A percentile compares a stretch with the other conserved stretches of the same genome.
These are phyloP conservation scores for Scolanthus callimorphus DNA, from an alignment of 92 coral and sea anemone species.

Conservation along the genomic window DNA sequence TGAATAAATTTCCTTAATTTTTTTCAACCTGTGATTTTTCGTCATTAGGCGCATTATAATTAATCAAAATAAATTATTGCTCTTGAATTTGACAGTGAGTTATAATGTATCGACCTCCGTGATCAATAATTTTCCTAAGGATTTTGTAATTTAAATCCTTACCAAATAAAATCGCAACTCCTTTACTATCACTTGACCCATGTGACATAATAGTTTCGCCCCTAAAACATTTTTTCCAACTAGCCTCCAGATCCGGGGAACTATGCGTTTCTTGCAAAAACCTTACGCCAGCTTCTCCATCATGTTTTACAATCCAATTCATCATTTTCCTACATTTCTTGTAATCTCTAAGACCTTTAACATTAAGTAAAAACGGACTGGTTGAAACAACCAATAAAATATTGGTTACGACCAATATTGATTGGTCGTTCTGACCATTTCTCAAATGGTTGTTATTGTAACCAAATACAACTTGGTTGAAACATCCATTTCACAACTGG, in stretches of 20 bases:
- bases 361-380: neutral
- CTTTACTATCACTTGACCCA: neutral
- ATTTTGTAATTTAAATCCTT: neutral
- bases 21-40: neutral
- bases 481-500: no score
- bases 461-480: no score
- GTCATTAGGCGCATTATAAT: neutral
- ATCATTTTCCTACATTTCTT: neutral
- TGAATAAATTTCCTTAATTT: neutral
- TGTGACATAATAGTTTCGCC: neutral
- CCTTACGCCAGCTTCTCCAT: neutral
- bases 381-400: no score
- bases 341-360: neutral
- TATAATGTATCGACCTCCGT: neutral
- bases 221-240: neutral
- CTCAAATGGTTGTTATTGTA: no score
- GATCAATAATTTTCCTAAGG: neutral
- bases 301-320: neutral
- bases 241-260: neutral
- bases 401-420: no score
- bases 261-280: conserved; percentile 2
- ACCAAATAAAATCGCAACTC: neutral
- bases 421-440: no score
- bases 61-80: neutral
- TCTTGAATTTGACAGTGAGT: neutral